phyloP scores from a whole-genome alignment of 92 coral and sea anemone genomes.

The Pocillopora grandis region DNA sequence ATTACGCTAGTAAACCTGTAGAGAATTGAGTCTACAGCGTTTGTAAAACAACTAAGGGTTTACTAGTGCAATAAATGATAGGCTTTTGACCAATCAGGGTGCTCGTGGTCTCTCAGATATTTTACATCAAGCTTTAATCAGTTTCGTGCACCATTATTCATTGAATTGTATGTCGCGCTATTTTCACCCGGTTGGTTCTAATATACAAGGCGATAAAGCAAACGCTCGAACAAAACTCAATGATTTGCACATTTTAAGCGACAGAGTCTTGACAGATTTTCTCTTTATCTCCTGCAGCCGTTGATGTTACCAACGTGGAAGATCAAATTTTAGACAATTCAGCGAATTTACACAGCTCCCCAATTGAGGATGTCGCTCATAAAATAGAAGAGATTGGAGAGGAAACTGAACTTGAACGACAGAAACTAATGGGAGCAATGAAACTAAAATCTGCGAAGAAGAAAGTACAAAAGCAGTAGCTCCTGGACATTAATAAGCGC shows the following conservation, averaged over 20 bases:
- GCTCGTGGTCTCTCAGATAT: too few species aligned
- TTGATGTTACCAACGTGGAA: slow-evolving; percentile 34
- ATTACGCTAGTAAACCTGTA: too few species aligned
- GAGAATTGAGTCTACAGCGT: too few species aligned
- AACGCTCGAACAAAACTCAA: too few species aligned
- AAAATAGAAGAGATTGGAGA: slow-evolving; percentile 14
- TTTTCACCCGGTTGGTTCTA: too few species aligned
- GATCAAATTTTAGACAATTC: slow-evolving; percentile 47
- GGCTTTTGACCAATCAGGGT: too few species aligned
- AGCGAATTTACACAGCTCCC: slow-evolving; percentile 45
- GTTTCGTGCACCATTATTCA: too few species aligned
- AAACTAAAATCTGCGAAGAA: slow-evolving; percentile 2
- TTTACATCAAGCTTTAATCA: too few species aligned
- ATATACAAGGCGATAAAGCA: too few species aligned
- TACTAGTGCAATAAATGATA: too few species aligned
- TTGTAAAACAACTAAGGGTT: too few species aligned
- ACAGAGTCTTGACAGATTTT: background rate
- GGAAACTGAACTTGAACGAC: slow-evolving; percentile 16
- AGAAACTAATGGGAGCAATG: slow-evolving; percentile 9
- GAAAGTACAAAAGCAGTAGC: slow-evolving; percentile 2
- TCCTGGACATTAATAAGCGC: background rate
- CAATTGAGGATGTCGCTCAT: slow-evolving; percentile 35
- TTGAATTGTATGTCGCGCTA: too few species aligned
- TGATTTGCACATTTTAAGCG: background rate
- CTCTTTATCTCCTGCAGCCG: slow-evolving; percentile 17